Base-by-base conservation (phyloP, 2,113 vertebrate genomes). In the Callorhinus ursinus region DNA sequence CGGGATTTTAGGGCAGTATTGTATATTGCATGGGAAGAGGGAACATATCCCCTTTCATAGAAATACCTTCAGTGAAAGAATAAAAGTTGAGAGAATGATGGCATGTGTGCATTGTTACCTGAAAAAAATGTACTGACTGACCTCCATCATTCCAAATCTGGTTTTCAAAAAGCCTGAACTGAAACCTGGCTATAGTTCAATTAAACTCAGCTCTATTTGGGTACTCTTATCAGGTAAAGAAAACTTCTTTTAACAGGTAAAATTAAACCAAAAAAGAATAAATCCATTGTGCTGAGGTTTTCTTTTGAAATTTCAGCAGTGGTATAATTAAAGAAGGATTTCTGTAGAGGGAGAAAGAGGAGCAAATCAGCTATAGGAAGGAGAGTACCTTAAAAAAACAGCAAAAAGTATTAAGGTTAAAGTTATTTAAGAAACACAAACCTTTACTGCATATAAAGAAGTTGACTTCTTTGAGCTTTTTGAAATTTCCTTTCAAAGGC, bases 401-500 rank as follows among this genome's bases (percentile, higher is more conserved):
- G 71, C 61, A 87, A 87, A 94, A 95, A 89, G 19, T 91, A 93
- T 77, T 94, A 71, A 93, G 85, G 88, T 97, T 96, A 88, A 96
- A 97, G 53, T 96, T 95, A 85, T 86, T 96, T 92, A 97, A 96
- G 53, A 93, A 85, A 36, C 39, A 89, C 57, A 96, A 92, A 65
- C 89, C 69, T 97, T 93, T 85, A 22, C 90, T 77, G 7, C 74
- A 49, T 96, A 81, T 61, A 95, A 91, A 92, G 88, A 96, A 57
- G 59, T 95, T 95, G 95, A 88, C 93, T 96, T 96, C 80, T 94
- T 94, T 95, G 96, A 96, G 91, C 63, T 96, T 94, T 77, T 90
- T 88, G 76, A 94, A 98, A 98, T 97, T 92, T 84, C 22, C 84
- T 97, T 96, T 97, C 88, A 96, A 96, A 96, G 74, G 57, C 69